Percentiles rank a stretch among this genome's conserved stretches.
Conservation (phyloP, 2,888 invertebrate genomes). For the Halictus ligatus region DNA sequence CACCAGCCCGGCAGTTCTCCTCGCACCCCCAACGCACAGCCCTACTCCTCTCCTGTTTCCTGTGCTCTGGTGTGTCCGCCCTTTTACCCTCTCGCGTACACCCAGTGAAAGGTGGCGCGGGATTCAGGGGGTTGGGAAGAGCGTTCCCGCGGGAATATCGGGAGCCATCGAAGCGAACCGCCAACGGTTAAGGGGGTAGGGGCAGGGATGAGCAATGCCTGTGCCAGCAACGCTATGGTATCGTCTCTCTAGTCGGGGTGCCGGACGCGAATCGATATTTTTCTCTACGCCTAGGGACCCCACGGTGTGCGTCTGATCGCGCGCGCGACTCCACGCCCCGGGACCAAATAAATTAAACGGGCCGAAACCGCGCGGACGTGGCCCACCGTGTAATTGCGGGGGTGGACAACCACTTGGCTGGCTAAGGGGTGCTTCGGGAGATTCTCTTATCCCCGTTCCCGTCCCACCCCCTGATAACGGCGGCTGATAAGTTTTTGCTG, state of each 20-base stretch:
- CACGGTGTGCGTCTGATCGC: constrained; percentile 43
- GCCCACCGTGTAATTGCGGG: constrained; percentile 44
- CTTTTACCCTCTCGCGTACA: constrained; percentile 10
- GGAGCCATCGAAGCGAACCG: constrained; percentile 67
- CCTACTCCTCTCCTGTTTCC: constrained; percentile 13
- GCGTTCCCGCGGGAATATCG: constrained; percentile 69
- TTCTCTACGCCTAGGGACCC: constrained; percentile 57
- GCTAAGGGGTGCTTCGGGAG: neutral
- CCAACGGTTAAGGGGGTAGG: constrained; percentile 26
- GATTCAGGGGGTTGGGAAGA: constrained; percentile 56
- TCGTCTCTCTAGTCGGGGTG: constrained; percentile 8
- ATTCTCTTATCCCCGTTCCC: neutral
- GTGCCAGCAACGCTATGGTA: constrained; percentile 29
- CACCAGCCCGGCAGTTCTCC: constrained; percentile 11
- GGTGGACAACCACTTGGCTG: constrained; percentile 19
- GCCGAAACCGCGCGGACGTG: constrained; percentile 51
- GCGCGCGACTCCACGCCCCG: constrained; percentile 31
- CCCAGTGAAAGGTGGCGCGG: constrained; percentile 54
- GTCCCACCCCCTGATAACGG: neutral
- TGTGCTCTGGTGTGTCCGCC: neutral
- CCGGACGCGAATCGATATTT: constrained; percentile 65
- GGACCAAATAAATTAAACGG: constrained; percentile 68
- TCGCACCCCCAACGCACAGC: neutral
- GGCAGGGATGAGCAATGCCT: constrained; percentile 40
- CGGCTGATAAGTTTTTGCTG: neutral